phyloP scores from a whole-genome alignment of 2,888 invertebrate genomes.

The Hypsopygia costalis region DNA sequence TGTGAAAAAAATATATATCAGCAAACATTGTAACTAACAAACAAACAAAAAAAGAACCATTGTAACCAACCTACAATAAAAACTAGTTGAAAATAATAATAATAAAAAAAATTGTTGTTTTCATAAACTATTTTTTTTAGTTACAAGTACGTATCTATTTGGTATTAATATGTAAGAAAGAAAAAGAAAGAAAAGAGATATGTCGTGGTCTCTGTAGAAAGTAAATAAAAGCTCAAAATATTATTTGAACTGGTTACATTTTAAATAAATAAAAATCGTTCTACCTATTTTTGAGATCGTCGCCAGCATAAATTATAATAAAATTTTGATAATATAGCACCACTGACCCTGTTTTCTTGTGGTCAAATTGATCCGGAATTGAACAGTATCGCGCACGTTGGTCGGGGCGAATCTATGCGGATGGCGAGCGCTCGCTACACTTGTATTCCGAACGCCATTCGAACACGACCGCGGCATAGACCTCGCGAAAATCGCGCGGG shows the following conservation, averaged over 20 bases:
- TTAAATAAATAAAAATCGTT: not conserved
- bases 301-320: slow-evolving; percentile 18
- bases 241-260: slow-evolving; percentile 1
- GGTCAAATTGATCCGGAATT: slow-evolving; percentile 20
- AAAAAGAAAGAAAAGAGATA: too few relatives aligned
- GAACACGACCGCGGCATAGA: slow-evolving; percentile 16
- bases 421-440: slow-evolving; percentile 17
- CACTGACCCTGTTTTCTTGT: slow-evolving; percentile 21
- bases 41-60: too few relatives aligned
- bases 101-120: too few relatives aligned
- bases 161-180: too few relatives aligned
- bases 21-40: too few relatives aligned
- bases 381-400: slow-evolving; percentile 19
- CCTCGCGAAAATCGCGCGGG: slow-evolving; percentile 17
- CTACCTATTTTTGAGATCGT: slow-evolving; percentile 5
- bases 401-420: slow-evolving; percentile 11
- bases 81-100: too few relatives aligned
- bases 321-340: slow-evolving; percentile 20
- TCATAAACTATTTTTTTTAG: too few relatives aligned
- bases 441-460: slow-evolving; percentile 20
- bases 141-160: too few relatives aligned
- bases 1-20: too few relatives aligned
- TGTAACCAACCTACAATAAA: too few relatives aligned
- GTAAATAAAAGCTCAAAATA: not conserved
- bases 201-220: too few relatives aligned